These are phyloP conservation scores for Umimayanthus kanabou DNA, from an alignment of 92 coral and sea anemone species.

Conservation along the genomic window DNA sequence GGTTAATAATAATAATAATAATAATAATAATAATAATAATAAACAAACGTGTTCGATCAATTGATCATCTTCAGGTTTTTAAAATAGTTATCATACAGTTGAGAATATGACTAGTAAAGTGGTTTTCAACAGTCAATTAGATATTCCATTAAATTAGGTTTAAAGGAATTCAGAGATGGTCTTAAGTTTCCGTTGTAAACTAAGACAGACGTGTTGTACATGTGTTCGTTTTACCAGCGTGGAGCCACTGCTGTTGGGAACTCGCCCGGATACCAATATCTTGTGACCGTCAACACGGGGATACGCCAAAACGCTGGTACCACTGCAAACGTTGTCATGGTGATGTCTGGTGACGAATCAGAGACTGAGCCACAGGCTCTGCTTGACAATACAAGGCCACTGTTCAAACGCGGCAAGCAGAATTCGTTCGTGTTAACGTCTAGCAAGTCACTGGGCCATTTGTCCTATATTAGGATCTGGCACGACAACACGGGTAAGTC, in stretches of 20 bases:
- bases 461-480: conserved; percentile 86
- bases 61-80: too few species aligned
- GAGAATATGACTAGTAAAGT: too few species aligned
- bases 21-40: too few species aligned
- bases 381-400: conserved; percentile 73
- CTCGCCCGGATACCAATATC: conserved; percentile 66
- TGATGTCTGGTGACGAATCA: conserved; percentile 80
- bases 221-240: conserved; percentile 49
- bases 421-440: conserved; percentile 74
- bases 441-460: conserved; percentile 62
- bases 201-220: neutral
- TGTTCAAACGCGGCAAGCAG: conserved; percentile 88
- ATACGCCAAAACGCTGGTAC: conserved; percentile 90
- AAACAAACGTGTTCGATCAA: too few species aligned
- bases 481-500: conserved; percentile 86
- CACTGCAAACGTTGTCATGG: conserved; percentile 81
- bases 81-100: too few species aligned
- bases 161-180: too few species aligned
- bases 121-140: too few species aligned
- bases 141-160: too few species aligned
- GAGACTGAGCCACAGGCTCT: conserved; percentile 80
- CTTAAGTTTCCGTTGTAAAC: neutral
- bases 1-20: too few species aligned
- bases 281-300: conserved; percentile 83
- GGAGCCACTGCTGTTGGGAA: conserved; percentile 84